Conservation (phyloP, 1,140 invertebrate species). For the Araneus ventricosus region DNA sequence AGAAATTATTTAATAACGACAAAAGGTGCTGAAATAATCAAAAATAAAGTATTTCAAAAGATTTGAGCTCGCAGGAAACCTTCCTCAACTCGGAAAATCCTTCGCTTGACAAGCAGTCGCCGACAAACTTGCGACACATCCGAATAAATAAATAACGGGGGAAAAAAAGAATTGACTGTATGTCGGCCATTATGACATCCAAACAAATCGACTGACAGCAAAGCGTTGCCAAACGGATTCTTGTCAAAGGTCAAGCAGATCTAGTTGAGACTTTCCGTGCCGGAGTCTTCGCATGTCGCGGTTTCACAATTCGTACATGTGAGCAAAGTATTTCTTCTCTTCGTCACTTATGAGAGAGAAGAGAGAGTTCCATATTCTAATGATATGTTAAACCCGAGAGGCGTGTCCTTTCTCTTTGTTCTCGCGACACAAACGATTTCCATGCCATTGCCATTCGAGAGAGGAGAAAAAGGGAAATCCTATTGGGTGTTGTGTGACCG, state of each 20-base stretch:
- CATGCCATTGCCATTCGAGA: slow-evolving; percentile 46
- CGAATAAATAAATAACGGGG: background rate
- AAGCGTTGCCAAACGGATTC: slow-evolving; percentile 14
- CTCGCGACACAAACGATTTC: slow-evolving; percentile 47
- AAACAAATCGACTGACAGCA: slow-evolving; percentile 22
- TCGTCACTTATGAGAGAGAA: background rate
- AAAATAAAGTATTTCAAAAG: no score
- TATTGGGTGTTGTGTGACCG: slow-evolving; percentile 30
- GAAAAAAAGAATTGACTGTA: background rate
- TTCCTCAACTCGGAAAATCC: background rate
- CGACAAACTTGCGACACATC: background rate
- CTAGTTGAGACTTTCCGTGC: slow-evolving; percentile 22
- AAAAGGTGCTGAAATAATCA: no score
- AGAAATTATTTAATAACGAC: no score
- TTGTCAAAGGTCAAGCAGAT: slow-evolving; percentile 39
- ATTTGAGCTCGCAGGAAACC: background rate
- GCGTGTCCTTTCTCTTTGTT: slow-evolving; percentile 46
- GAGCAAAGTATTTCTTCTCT: slow-evolving; percentile 1
- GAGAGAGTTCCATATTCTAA: slow-evolving; percentile 27
- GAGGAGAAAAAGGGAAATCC: slow-evolving; percentile 35
- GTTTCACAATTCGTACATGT: background rate
- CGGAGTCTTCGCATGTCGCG: no score
- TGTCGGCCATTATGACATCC: slow-evolving; percentile 1
- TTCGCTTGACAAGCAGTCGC: background rate
- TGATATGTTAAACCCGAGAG: slow-evolving; percentile 63